These are phyloP conservation scores for Temnothorax longispinosus DNA, from an alignment of 1,140 invertebrate species.

Conservation along the genomic window DNA sequence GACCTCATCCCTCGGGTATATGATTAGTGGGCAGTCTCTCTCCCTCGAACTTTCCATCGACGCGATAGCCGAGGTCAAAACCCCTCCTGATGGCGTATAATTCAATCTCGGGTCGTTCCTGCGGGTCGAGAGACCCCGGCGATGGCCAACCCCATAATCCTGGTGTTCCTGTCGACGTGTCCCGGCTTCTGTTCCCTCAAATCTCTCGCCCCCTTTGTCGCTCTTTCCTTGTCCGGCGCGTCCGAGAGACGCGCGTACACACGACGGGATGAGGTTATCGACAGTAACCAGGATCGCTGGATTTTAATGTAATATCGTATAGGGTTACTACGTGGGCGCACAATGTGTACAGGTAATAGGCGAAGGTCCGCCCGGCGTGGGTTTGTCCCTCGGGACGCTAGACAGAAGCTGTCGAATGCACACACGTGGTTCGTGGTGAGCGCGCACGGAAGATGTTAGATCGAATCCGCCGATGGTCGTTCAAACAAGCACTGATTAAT, in stretches of 20 bases:
- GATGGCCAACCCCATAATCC: constrained; percentile 73
- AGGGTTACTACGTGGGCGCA: constrained; percentile 67
- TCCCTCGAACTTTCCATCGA: constrained; percentile 70
- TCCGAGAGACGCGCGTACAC: constrained; percentile 48
- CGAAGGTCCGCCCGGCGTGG: constrained; percentile 24
- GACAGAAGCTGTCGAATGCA: constrained; percentile 66
- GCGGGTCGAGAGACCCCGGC: constrained; percentile 60
- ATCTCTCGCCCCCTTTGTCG: constrained; percentile 64
- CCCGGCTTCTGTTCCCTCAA: constrained; percentile 56
- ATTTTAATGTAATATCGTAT: constrained; percentile 80
- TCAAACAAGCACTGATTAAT: constrained; percentile 63
- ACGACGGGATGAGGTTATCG: constrained; percentile 76
- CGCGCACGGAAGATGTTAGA: constrained; percentile 56
- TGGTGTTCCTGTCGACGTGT: constrained; percentile 68
- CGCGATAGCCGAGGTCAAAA: constrained; percentile 73
- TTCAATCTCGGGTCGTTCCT: constrained; percentile 80
- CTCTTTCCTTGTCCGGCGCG: constrained; percentile 56
- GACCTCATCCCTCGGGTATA: constrained; percentile 68
- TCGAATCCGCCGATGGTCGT: constrained; percentile 50
- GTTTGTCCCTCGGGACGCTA: constrained; percentile 71
- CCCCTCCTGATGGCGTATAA: constrained; percentile 77
- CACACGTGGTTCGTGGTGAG: constrained; percentile 49
- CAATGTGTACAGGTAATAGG: constrained; percentile 78
- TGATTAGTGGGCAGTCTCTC: constrained; percentile 78
- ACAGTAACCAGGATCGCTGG: constrained; percentile 75